Evolutionary conservation across 2,888 invertebrate genomes (phyloP).

Genomic region (Oxycera nigricornis): DNA sequence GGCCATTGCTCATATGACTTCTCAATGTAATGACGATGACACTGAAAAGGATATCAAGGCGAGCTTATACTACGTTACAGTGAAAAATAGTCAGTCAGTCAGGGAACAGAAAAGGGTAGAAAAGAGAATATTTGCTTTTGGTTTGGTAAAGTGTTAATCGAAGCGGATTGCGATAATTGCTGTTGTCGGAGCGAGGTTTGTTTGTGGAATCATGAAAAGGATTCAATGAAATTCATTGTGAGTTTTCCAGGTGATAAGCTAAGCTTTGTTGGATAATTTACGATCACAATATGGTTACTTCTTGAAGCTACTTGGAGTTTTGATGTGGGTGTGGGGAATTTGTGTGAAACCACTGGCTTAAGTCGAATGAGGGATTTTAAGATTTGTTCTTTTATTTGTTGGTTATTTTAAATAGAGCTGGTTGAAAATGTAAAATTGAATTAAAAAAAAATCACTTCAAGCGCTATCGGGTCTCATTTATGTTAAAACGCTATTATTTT

Average conservation of each 20-base stretch:
- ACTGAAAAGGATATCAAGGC: constrained; percentile 9
- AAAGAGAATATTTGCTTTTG: neutral
- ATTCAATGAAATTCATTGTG: neutral
- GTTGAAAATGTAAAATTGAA: too few relatives aligned
- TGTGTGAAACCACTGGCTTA: neutral
- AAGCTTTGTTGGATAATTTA: neutral
- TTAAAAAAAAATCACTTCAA: too few relatives aligned
- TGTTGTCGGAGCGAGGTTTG: constrained; percentile 13
- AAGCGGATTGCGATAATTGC: constrained; percentile 28
- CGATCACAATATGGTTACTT: neutral
- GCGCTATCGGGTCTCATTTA: too few relatives aligned
- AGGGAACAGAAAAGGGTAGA: too few relatives aligned
- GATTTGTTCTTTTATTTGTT: too few relatives aligned
- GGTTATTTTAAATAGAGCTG: too few relatives aligned
- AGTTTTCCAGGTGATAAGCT: constrained; percentile 3
- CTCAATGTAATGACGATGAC: constrained; percentile 19
- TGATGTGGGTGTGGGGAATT: neutral
- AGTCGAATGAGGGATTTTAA: neutral
- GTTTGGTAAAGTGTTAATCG: constrained; percentile 20
- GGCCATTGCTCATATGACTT: constrained; percentile 36
- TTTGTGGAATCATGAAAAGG: neutral
- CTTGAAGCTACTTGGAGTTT: neutral
- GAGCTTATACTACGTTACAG: neutral
- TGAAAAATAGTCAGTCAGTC: neutral
- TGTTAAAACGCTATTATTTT: too few relatives aligned